Base-by-base conservation (phyloP, 2,797 vertebrate species). In the Miichthys miiuy region DNA sequence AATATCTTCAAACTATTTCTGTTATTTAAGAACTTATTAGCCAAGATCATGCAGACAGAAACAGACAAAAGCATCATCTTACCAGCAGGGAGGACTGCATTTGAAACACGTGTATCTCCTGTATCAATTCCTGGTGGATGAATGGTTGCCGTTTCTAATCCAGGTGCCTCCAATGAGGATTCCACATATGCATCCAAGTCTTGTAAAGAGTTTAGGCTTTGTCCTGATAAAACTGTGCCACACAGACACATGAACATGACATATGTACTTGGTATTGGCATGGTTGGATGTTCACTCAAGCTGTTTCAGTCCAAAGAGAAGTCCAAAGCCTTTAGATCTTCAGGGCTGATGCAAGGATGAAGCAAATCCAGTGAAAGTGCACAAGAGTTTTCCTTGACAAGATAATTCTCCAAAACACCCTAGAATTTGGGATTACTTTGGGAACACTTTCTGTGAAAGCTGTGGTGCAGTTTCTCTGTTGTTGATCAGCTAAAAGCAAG, bases 221-320 rank as follows among this genome's bases (percentile, higher is more conserved):
- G 77, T 52, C 75, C 86, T 8, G 74, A 73, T 60, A 64, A 78
- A 68, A 85, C 42, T 2, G 78, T 64, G 63, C 81, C 79, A 81
- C 83, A 90, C 55, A 93, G 69, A 75, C 77, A 91, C 18, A 93
- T 30, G 21, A 87, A 80, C 25, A 90, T 4, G 23, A 93, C 50
- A 88, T 86, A 93, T 47, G 54, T 82, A 75, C 56, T 68, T 27
- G 58, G 78, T 80, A 81, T 84, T 14, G 55, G 51, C 83, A 87
- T 88, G 27, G 13, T 23, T 61, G 63, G 62, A 84, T 41, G 34
- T 77, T 83, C 34, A 34, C 23, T 65, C 47, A n/a, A 63, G 34
- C 2, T 30, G n/a, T 14, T 46, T 68, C 23, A 23, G 20, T 16
- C 23, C 5, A 6, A 14, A 68, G n/a, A 77, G 6, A 58, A 30